These are phyloP conservation scores for Hydrotaea diabolus DNA, from an alignment of 2,888 invertebrate genomes.

Conservation along the genomic window DNA sequence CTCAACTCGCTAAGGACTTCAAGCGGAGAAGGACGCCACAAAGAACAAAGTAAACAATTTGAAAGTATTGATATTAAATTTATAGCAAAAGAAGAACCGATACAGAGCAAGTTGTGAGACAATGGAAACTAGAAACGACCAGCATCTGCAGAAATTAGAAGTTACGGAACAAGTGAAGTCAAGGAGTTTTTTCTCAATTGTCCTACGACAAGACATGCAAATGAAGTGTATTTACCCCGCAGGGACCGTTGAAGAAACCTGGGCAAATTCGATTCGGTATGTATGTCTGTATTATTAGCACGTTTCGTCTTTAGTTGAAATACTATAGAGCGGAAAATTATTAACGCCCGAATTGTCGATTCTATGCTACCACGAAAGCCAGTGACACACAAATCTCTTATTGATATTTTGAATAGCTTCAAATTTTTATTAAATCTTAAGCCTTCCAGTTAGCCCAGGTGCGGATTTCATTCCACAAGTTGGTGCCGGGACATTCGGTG, in stretches of 20 bases:
- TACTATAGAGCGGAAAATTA: too few species aligned
- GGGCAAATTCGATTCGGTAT: too few species aligned
- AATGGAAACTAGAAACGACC: background rate
- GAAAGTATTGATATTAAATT: slow-evolving; percentile 13
- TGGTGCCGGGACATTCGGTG: slow-evolving; percentile 86
- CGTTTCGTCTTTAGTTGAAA: too few species aligned
- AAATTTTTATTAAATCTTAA: slow-evolving; percentile 24
- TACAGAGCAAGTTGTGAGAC: background rate
- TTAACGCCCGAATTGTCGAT: too few species aligned
- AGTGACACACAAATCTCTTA: too few species aligned
- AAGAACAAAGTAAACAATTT: slow-evolving; percentile 35
- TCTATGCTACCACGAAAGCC: too few species aligned
- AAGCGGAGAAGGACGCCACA: background rate
- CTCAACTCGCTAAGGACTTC: background rate
- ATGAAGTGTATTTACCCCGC: background rate
- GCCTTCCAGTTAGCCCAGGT: slow-evolving; percentile 83
- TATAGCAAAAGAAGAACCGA: background rate
- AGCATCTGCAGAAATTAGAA: background rate
- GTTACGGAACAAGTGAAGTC: background rate
- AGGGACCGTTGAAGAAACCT: too few species aligned
- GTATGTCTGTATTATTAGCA: too few species aligned
- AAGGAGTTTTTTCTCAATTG: background rate
- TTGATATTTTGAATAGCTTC: background rate
- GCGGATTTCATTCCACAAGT: slow-evolving; percentile 83
- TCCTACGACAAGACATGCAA: background rate